Evolutionary conservation across 2,888 invertebrate genomes (phyloP).

Genomic region (Chymomyza amoena): DNA sequence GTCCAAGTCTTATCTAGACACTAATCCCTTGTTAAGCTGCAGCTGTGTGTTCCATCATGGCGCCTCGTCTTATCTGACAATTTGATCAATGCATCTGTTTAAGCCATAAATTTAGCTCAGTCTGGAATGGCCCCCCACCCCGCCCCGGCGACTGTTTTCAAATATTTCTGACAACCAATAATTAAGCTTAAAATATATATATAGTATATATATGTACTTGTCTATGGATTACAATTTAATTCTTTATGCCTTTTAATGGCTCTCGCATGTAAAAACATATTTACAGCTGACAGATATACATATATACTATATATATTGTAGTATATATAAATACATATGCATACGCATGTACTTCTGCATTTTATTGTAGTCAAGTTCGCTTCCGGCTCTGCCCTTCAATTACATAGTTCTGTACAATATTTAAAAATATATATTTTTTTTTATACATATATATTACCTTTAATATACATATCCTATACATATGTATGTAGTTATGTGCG

Average conservation of each 20-base stretch:
- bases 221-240: constrained; percentile 17
- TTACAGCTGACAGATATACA: not conserved
- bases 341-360: not conserved
- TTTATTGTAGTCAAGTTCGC: not conserved
- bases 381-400: not conserved
- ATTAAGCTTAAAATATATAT: constrained; percentile 51
- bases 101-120: constrained; percentile 31
- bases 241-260: constrained; percentile 45
- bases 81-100: constrained; percentile 30
- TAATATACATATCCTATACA: not conserved
- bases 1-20: not conserved
- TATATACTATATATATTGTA: no score
- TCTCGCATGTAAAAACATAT: not conserved
- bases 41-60: not conserved
- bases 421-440: no score
- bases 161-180: constrained; percentile 28
- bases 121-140: not conserved
- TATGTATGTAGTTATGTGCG: constrained; percentile 16
- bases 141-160: not conserved
- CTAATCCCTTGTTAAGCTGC: constrained; percentile 11
- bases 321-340: no score
- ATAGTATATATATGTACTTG: constrained; percentile 16
- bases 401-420: not conserved
- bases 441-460: not conserved
- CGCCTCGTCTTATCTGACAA: not conserved